These are phyloP conservation scores for Neofelis nebulosa DNA, from an alignment of 2,113 vertebrate genomes.

Conservation along the genomic window DNA sequence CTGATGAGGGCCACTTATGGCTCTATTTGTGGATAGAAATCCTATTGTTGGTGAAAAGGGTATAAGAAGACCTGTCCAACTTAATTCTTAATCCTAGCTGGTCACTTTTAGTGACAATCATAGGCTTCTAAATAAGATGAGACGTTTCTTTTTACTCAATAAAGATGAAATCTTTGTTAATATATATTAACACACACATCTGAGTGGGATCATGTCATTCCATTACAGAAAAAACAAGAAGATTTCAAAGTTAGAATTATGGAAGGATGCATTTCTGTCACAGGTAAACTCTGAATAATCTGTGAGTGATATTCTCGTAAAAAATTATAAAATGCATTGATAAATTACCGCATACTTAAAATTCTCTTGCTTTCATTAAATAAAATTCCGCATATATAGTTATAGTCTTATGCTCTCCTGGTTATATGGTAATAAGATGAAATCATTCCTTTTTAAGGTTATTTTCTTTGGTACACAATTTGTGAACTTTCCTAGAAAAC, in stretches of 20 bases:
- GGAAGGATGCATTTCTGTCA: not conserved
- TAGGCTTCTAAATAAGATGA: not conserved
- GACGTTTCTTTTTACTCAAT: not conserved
- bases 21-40: not conserved
- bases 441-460: not conserved
- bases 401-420: not conserved
- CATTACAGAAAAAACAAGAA: not conserved
- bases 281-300: not conserved
- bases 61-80: not conserved
- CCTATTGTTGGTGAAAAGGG: not conserved
- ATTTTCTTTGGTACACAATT: slow-evolving; percentile 36
- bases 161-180: not conserved
- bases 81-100: slow-evolving; percentile 23
- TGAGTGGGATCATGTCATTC: not conserved
- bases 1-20: not conserved
- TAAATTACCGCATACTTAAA: not conserved
- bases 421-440: not conserved
- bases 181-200: not conserved
- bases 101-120: not conserved
- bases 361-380: not conserved
- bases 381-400: not conserved
- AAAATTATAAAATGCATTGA: not conserved
- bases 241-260: not conserved
- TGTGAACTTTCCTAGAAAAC: slow-evolving; percentile 46
- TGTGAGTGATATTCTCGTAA: not conserved